These are phyloP conservation scores for Porites lutea DNA, from an alignment of 64 coral and sea anemone species.

Conservation along the genomic window DNA sequence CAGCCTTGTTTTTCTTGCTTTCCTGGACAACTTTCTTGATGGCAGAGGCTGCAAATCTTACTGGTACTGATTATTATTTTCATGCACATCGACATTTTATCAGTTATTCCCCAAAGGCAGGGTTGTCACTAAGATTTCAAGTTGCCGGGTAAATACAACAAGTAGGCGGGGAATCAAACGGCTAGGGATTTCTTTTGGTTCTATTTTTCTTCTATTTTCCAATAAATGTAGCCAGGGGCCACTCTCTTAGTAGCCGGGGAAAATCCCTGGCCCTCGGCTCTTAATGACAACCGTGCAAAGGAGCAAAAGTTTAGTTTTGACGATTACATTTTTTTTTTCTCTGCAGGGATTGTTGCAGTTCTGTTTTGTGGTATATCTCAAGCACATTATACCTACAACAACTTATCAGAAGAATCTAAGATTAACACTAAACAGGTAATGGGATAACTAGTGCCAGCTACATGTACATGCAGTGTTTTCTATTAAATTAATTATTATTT, in stretches of 20 bases:
- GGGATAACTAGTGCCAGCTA: no score
- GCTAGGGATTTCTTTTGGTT: no score
- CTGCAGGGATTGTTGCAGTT: slow-evolving; percentile 92
- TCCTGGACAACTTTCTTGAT: slow-evolving; percentile 99
- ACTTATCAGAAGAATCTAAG: slow-evolving; percentile 97
- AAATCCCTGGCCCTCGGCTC: no score
- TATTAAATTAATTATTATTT: neutral
- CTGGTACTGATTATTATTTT: slow-evolving; percentile 62
- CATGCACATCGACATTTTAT: no score
- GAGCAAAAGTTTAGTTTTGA: neutral
- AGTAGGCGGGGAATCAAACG: no score
- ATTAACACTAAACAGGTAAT: slow-evolving; percentile 97
- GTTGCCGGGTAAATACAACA: no score
- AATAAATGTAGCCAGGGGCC: no score
- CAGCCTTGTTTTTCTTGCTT: slow-evolving; percentile 95
- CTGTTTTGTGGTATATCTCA: slow-evolving; percentile 98
- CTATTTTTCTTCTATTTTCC: no score
- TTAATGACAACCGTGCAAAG: no score
- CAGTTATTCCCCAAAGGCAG: no score
- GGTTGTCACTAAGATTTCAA: no score
- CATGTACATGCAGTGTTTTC: neutral
- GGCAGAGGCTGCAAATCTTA: slow-evolving; percentile 96
- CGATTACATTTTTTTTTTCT: neutral
- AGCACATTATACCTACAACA: slow-evolving; percentile 98
- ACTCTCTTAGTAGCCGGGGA: no score